phyloP scores from a whole-genome alignment of 2,888 invertebrate genomes.

The Melipona bicolor region DNA sequence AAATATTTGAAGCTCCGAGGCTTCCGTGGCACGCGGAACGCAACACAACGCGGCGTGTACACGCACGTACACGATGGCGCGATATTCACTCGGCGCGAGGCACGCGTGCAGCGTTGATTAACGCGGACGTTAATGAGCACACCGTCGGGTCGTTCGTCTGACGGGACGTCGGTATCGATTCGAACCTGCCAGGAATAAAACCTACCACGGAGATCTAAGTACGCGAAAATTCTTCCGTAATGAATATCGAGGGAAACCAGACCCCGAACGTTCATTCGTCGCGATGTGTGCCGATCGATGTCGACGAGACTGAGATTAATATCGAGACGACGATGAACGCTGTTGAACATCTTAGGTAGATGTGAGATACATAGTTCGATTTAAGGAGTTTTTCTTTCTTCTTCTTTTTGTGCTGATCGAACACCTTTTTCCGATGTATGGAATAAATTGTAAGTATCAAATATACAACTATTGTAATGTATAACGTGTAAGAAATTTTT shows the following conservation, averaged over 20 bases:
- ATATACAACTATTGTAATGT: neutral
- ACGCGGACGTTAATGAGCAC: constrained; percentile 75
- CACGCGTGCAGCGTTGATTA: constrained; percentile 68
- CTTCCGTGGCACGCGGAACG: constrained; percentile 20
- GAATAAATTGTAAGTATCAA: neutral
- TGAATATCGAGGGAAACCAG: neutral
- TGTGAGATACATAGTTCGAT: neutral
- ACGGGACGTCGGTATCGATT: constrained; percentile 72
- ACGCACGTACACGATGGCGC: neutral
- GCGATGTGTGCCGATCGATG: constrained; percentile 20
- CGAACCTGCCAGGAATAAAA: constrained; percentile 41
- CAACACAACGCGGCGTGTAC: neutral
- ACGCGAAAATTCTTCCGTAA: constrained; percentile 23
- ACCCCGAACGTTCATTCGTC: constrained; percentile 2
- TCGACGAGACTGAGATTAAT: neutral
- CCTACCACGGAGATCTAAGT: constrained; percentile 17
- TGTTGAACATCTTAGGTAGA: neutral
- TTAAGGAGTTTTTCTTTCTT: too few relatives aligned
- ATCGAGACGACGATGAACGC: neutral
- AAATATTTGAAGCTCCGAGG: constrained; percentile 69
- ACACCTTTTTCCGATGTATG: too few relatives aligned
- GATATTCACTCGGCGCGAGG: constrained; percentile 1
- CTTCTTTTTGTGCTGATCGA: too few relatives aligned
- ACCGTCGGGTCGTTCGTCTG: constrained; percentile 59
- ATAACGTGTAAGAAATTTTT: neutral